phyloP scores from a whole-genome alignment of 1,140 invertebrate genomes.

The Lerema accius region DNA sequence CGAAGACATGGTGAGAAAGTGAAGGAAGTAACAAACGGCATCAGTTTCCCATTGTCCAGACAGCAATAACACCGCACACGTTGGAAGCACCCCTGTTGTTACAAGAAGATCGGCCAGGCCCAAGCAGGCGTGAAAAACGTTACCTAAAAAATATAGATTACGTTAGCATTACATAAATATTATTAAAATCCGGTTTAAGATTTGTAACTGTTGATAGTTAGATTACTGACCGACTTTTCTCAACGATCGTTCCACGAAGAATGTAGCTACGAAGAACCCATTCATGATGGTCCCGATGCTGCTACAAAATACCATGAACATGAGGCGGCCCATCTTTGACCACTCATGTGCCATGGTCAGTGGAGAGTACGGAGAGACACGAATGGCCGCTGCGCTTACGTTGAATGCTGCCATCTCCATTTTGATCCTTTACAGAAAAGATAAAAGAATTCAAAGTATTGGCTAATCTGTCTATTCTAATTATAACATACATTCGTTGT shows the following conservation, averaged over 20 bases:
- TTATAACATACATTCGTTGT: no score
- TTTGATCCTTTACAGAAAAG: not conserved
- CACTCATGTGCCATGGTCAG: slow-evolving; percentile 87
- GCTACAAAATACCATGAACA: slow-evolving; percentile 86
- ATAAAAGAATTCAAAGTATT: no score
- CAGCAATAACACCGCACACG: slow-evolving; percentile 87
- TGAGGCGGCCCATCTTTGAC: slow-evolving; percentile 86
- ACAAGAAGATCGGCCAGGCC: slow-evolving; percentile 89
- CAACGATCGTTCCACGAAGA: slow-evolving; percentile 53
- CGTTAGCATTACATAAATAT: no score
- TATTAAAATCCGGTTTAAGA: no score
- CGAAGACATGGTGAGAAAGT: slow-evolving; percentile 83
- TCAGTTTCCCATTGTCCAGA: slow-evolving; percentile 84
- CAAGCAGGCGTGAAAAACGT: slow-evolving; percentile 91
- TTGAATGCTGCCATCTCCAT: not conserved
- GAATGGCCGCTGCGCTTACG: not conserved
- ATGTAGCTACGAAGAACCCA: slow-evolving; percentile 56
- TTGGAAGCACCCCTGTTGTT: slow-evolving; percentile 88
- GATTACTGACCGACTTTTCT: slow-evolving; percentile 51
- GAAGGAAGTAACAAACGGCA: slow-evolving; percentile 86
- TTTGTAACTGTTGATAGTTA: no score
- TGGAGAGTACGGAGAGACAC: slow-evolving; percentile 81
- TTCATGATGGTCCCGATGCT: slow-evolving; percentile 82
- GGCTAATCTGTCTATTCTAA: no score
- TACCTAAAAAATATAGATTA: slow-evolving; percentile 84